phyloP scores from a whole-genome alignment of 2,113 vertebrate genomes.

The Dissostichus mawsoni region DNA sequence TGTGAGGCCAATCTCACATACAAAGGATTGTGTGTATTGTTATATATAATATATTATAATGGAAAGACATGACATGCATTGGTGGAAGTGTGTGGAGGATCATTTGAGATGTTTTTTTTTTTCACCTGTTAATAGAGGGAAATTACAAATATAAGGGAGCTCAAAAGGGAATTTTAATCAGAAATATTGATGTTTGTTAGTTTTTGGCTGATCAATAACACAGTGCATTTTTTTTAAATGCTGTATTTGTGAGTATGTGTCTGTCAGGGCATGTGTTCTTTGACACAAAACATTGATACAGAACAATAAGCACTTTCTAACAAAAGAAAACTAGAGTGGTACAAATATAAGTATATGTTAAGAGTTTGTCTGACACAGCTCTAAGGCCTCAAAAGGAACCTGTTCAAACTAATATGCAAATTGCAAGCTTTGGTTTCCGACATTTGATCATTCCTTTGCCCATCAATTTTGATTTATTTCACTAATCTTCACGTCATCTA shows the following conservation, averaged over 20 bases:
- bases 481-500: neutral
- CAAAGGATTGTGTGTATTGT: neutral
- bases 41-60: neutral
- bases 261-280: neutral
- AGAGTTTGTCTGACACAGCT: neutral
- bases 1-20: neutral
- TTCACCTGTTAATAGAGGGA: neutral
- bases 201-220: too few relatives aligned
- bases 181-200: neutral
- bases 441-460: neutral
- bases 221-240: neutral
- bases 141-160: neutral
- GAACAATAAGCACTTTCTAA: neutral
- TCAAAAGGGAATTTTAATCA: neutral
- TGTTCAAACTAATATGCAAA: neutral
- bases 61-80: neutral
- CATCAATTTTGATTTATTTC: neutral
- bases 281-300: neutral
- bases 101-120: neutral
- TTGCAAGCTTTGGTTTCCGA: neutral
- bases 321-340: too few relatives aligned
- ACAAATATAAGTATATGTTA: neutral
- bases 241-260: neutral
- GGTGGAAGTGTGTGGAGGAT: neutral
- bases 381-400: neutral